Percentiles rank a stretch among this genome's conserved stretches.
Conservation (phyloP, 2,113 vertebrate genomes). For the Thermophis baileyi region DNA sequence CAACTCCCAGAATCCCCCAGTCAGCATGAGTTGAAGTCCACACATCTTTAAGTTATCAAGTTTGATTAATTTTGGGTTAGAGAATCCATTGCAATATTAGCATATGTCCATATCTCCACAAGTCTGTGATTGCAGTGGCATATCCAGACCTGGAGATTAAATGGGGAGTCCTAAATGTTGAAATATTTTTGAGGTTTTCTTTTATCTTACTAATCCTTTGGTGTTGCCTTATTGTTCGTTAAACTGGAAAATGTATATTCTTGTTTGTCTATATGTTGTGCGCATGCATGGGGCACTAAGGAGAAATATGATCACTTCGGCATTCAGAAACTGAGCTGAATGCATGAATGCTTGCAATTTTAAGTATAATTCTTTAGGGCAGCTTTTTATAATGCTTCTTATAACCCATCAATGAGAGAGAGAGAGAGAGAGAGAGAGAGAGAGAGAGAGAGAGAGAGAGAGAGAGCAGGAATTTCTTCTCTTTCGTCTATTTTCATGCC, state of each 20-base stretch:
- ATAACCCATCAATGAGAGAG: neutral
- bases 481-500: neutral
- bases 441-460: neutral
- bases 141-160: neutral
- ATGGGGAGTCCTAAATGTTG: neutral
- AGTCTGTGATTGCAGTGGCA: neutral
- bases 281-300: neutral
- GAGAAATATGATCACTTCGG: neutral
- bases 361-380: neutral
- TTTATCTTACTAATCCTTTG: neutral
- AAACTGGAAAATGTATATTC: neutral
- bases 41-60: neutral
- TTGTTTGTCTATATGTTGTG: neutral
- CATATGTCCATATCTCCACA: neutral
- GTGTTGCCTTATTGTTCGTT: neutral
- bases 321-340: neutral
- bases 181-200: neutral
- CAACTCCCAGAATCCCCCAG: neutral
- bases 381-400: neutral
- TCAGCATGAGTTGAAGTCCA: neutral
- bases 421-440: neutral
- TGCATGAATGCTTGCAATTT: neutral
- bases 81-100: neutral
- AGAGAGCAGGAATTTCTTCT: neutral
- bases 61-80: neutral